Conservation (phyloP, 2,797 vertebrate genomes). For the Leontopithecus rosalia region DNA sequence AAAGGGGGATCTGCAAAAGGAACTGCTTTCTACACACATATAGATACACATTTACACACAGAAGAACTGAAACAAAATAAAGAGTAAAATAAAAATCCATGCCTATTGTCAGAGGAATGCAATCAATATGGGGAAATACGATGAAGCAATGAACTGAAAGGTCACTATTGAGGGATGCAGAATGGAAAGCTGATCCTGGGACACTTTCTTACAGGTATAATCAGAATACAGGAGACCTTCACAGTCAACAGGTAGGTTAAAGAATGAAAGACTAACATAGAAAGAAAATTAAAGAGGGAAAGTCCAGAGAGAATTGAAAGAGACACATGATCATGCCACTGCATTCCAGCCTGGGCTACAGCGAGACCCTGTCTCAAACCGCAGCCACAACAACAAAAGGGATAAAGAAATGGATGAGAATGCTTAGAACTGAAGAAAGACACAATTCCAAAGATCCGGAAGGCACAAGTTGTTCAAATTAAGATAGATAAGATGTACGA, state of each 20-base stretch:
- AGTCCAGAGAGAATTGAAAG: background rate
- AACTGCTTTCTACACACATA: background rate
- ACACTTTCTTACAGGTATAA: background rate
- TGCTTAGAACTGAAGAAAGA: background rate
- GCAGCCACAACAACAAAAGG: no score
- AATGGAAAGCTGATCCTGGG: background rate
- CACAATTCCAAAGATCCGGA: background rate
- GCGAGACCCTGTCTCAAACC: no score
- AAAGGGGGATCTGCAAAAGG: background rate
- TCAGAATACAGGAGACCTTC: accelerated
- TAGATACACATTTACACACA: background rate
- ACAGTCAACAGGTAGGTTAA: background rate
- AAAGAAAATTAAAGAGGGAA: background rate
- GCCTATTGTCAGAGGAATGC: background rate
- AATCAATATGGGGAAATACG: background rate
- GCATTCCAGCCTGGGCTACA: no score
- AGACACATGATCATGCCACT: background rate
- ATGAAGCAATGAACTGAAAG: background rate
- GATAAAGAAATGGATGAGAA: background rate
- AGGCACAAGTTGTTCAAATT: background rate
- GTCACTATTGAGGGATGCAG: accelerated
- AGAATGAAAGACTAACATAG: background rate
- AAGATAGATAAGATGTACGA: background rate
- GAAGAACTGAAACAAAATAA: background rate
- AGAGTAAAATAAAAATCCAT: background rate